phyloP scores from a whole-genome alignment of 2,113 vertebrate species.

The Chamaetylas fuelleborni region DNA sequence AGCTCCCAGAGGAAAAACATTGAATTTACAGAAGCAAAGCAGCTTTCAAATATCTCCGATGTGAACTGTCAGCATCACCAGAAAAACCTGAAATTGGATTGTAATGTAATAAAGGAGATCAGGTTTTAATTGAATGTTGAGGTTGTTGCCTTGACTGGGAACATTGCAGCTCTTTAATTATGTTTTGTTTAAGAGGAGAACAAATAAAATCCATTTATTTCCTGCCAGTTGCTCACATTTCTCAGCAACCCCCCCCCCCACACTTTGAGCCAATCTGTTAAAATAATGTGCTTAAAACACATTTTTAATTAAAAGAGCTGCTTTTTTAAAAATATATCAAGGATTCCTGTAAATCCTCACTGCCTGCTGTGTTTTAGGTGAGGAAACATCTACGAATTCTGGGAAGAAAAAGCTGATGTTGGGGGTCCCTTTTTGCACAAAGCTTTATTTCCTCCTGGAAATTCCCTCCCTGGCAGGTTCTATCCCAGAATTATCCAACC shows the following conservation, averaged over 20 bases:
- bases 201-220: slow-evolving; percentile 41
- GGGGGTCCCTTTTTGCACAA: background rate
- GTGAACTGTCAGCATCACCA: background rate
- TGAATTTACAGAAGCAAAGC: background rate
- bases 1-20: background rate
- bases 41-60: background rate
- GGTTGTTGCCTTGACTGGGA: background rate
- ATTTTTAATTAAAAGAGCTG: background rate
- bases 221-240: background rate
- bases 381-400: rapidly evolving
- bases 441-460: background rate
- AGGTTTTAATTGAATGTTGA: slow-evolving; percentile 49
- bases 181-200: slow-evolving; percentile 27
- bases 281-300: background rate
- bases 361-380: background rate
- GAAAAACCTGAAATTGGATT: slow-evolving; percentile 32
- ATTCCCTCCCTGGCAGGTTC: background rate
- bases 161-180: slow-evolving; percentile 48
- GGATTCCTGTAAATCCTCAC: background rate
- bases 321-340: background rate
- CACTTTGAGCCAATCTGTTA: background rate
- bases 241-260: background rate
- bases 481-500: background rate
- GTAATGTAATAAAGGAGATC: slow-evolving; percentile 48
- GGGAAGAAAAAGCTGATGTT: background rate